These are phyloP conservation scores for Gastrophysa polygoni DNA, from an alignment of 2,888 invertebrate genomes.

Conservation along the genomic window DNA sequence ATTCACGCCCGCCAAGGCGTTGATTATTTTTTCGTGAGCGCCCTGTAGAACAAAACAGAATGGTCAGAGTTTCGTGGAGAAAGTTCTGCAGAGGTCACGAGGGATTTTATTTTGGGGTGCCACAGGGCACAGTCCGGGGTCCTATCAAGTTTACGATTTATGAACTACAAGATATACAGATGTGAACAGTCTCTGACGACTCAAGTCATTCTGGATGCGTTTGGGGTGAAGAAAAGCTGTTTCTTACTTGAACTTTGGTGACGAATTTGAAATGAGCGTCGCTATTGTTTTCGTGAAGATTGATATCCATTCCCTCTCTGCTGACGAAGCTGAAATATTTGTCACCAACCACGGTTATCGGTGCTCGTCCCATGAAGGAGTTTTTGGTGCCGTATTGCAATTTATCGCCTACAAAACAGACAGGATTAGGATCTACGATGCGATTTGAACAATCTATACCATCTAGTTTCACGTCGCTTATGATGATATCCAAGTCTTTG, in stretches of 20 bases:
- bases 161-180: too few species aligned
- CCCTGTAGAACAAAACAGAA: conserved; percentile 40
- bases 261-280: conserved; percentile 61
- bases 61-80: too few species aligned
- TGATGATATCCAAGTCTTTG: conserved; percentile 66
- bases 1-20: conserved; percentile 51
- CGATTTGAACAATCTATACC: too few species aligned
- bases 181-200: too few species aligned
- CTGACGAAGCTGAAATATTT: conserved; percentile 54
- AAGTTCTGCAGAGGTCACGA: too few species aligned
- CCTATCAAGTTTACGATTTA: too few species aligned
- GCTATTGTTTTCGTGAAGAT: conserved; percentile 61
- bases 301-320: conserved; percentile 63
- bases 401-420: conserved; percentile 25
- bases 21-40: conserved; percentile 61
- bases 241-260: conserved; percentile 62
- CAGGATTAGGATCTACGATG: too few species aligned
- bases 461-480: conserved; percentile 66
- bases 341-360: conserved; percentile 59
- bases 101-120: too few species aligned
- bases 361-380: conserved; percentile 64
- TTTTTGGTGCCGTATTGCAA: conserved; percentile 56
- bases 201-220: too few species aligned
- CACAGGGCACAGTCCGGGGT: too few species aligned
- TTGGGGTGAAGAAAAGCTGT: too few species aligned